Evolutionary conservation across 2,888 invertebrate genomes (phyloP), one percentile per base, ranked within the genome.

Genomic region (Dinocampus coccinellae): DNA sequence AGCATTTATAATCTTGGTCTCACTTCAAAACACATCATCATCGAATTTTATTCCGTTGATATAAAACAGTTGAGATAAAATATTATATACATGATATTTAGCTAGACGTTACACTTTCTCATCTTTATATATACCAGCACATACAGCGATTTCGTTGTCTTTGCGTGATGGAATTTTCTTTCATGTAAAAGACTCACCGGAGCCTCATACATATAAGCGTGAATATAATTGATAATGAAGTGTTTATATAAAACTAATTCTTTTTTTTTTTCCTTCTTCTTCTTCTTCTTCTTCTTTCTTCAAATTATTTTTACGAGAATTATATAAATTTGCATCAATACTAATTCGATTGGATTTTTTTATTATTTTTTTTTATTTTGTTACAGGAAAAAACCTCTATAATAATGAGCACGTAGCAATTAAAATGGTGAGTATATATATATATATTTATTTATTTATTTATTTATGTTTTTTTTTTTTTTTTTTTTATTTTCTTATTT

Each of bases 321-420:
- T 36, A 36, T 16, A 20, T 47, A 4, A 16, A 63, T 29, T 63
- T 9, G 52, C 47, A n/a, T 29, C 7, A 13, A 26, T 55, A 55
- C 11, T 55, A 55, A 26, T 26, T 55, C 26, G 6, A 55, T 69
- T 47, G 9, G 3, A 4, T 16, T n/a, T 13, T 47, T 20, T 47
- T 16, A 2, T 39, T 73, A 68, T 69, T 67, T 77, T 81, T 81
- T 79, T 83, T 87, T n/a, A n/a, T n/a, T 89, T 88, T 89, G 87
- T 92, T 93, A 66, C 92, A 95, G 97, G 98, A 83, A 99, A 99
- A 92, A 99, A 99, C 91, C 92, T 99, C 88, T 99, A 99, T 93
- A 99, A 98, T 92, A 99, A 98, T 92, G 99, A 99, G 92, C 99
- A 99, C 92, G 99, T 99, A 90, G 99, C 99, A 89, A 99, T 99